Base-by-base conservation (phyloP, 2,888 invertebrate species). In the Philhelius pedissequus region DNA sequence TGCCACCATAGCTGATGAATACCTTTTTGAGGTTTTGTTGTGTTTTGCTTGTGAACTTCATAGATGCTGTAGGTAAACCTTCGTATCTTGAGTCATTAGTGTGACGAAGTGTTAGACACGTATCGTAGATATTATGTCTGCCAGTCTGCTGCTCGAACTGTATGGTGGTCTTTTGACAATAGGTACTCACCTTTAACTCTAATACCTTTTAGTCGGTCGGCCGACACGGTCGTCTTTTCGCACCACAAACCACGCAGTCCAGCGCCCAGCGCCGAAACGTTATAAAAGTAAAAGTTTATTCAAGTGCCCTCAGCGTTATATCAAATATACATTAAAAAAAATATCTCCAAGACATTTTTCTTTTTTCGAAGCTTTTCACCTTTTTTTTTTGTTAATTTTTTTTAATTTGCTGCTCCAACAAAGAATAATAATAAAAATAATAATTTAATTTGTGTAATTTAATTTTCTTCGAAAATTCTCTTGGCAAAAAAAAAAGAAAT, bases 191-290 rank as follows among this genome's bases (percentile, higher is more conserved):
- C 54, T 71, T 30, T 56, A 76, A 56, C 80, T 79, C 71, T 48
- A 71, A 64, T 64, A 64, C 48, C 64, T 64, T 60, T 79, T 75
- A 40, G 79, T 79, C 84, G 84, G 84, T 84, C 84, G 79, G 64
- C 68, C 79, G 84, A 84, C 74, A 76, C 75, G 84, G 83, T 64
- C 69, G 75, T 84, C 70, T 64, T 83, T 68, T 68, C 78, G 56
- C 75, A 69, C 18, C 73, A 68, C 40, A 43, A 56, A n/a, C n/a
- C 27, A 74, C 62, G 54, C 62, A 69, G 22, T 62, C 9, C 35
- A 18, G 13, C 40, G 11, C 4, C 15, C 11, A 18, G 9, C 11
- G 32, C 13, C 35, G 9, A 64, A n/a, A 60, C 45, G 45, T 48
- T 32, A n/a, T n/a, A 77, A 60, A 82, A 77, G 60, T 82, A 77